Base-by-base conservation (phyloP, 2,113 vertebrate genomes). In the Clarias magur region DNA sequence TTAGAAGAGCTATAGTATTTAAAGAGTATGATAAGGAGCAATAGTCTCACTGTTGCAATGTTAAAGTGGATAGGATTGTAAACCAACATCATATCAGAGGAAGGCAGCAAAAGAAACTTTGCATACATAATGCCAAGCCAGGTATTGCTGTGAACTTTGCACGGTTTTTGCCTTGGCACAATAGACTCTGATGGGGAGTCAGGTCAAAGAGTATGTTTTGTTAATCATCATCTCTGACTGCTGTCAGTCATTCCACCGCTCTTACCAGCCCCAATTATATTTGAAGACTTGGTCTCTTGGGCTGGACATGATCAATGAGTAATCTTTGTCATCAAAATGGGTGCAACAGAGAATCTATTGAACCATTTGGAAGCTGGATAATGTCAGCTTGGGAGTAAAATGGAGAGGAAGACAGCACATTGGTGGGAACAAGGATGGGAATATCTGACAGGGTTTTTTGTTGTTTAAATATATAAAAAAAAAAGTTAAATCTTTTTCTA, bases 231-330 rank as follows among this genome's bases (percentile, higher is more conserved):
- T 93, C 91, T 93, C 89, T 83, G 88, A 91, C 84, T 88, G 84
- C 92, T 94, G 95, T 93, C 95, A 95, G 92, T 94, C 93, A 94
- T 91, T 91, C 90, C 83, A 88, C 92, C 88, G 90, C 91, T 89
- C 90, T 87, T 93, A 94, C 93, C 92, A 81, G 92, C 91, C 95
- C 96, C 96, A 97, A 97, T 97, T 97, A 97, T 96, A 96, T 96
- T 94, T 93, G 93, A 94, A 97, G 97, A 95, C 91, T 93, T 93
- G 93, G 94, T 94, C 94, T 91, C 90, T 88, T 94, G 95, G 93
- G 91, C 95, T 95, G 92, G 95, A 94, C 93, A 93, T 96, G 96
- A 97, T 98, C 97, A 96, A 96, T 98, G 96, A 95, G 94, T 92
- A 94, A 92, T 91, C 93, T 93, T 94, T 94, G 91, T 95, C 93